A percentile compares a stretch with the other conserved stretches of the same genome.
phyloP scores from a whole-genome alignment of 2,888 invertebrate species.

The Hybos culiciformis region DNA sequence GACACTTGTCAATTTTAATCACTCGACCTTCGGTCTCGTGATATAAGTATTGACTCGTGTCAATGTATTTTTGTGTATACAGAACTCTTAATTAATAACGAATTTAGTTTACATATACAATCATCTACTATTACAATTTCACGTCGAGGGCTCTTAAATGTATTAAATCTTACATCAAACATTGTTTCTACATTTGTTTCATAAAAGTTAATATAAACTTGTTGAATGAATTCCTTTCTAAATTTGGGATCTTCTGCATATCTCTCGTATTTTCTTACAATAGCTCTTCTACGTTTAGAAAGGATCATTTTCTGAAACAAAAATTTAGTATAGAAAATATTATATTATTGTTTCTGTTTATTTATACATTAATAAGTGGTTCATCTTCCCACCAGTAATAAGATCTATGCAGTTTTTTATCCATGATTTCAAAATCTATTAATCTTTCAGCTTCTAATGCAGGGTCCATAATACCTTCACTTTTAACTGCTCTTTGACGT shows the following conservation, averaged over 20 bases:
- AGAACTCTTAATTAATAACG: no score
- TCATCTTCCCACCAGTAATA: slow-evolving; percentile 9
- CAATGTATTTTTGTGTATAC: no score
- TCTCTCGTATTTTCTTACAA: slow-evolving; percentile 8
- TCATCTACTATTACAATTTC: no score
- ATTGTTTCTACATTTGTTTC: slow-evolving; percentile 2
- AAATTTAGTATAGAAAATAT: no score
- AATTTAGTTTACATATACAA: no score
- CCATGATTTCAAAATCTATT: slow-evolving; percentile 8
- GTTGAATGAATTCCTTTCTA: not conserved
- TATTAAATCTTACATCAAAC: slow-evolving; percentile 10
- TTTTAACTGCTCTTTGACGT: slow-evolving; percentile 2
- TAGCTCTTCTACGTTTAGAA: slow-evolving; percentile 7
- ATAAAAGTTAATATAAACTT: slow-evolving; percentile 1
- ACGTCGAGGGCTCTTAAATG: no score
- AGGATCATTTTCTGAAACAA: slow-evolving; percentile 8
- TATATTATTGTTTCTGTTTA: not conserved
- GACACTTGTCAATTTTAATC: no score
- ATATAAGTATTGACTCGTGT: no score
- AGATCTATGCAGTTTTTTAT: slow-evolving; percentile 8
- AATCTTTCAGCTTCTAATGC: slow-evolving; percentile 3
- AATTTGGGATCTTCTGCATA: slow-evolving; percentile 3
- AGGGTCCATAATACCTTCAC: not conserved
- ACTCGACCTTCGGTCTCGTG: no score
- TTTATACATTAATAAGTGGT: slow-evolving; percentile 8